phyloP scores from a whole-genome alignment of 2,797 vertebrate genomes.

The Graptemys geographica region DNA sequence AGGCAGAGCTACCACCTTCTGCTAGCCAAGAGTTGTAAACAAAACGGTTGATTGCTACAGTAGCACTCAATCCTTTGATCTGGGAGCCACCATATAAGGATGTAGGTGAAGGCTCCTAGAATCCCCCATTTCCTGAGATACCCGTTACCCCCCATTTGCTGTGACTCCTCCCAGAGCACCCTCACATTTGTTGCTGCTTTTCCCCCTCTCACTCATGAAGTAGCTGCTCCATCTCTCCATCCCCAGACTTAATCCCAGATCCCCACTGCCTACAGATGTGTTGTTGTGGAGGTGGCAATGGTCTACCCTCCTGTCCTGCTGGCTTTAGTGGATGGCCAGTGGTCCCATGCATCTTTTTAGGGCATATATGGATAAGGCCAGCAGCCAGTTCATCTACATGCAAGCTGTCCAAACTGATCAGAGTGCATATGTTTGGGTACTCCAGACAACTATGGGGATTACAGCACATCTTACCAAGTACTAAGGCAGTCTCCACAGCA shows the following conservation, averaged over 20 bases:
- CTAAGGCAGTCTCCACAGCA: neutral
- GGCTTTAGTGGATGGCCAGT: neutral
- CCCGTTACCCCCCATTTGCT: neutral
- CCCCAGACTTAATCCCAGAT: neutral
- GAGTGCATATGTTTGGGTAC: rapidly evolving
- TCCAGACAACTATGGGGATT: rapidly evolving
- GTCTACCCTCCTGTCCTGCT: neutral
- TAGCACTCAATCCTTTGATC: neutral
- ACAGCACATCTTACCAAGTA: rapidly evolving
- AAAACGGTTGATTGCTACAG: neutral
- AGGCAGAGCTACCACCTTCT: neutral
- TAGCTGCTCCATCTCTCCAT: neutral
- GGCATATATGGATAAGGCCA: neutral
- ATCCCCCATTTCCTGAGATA: neutral
- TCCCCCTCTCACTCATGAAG: neutral
- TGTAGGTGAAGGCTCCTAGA: neutral
- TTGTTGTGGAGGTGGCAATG: neutral
- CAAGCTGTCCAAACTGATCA: rapidly evolving
- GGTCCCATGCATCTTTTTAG: neutral
- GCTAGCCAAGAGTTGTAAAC: neutral
- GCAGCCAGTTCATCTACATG: rapidly evolving
- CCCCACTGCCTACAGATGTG: neutral
- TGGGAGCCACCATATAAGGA: neutral
- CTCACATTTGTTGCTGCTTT: neutral
- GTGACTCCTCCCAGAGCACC: neutral